Conservation (phyloP, 1,140 invertebrate genomes). For the Orussus abietinus region DNA sequence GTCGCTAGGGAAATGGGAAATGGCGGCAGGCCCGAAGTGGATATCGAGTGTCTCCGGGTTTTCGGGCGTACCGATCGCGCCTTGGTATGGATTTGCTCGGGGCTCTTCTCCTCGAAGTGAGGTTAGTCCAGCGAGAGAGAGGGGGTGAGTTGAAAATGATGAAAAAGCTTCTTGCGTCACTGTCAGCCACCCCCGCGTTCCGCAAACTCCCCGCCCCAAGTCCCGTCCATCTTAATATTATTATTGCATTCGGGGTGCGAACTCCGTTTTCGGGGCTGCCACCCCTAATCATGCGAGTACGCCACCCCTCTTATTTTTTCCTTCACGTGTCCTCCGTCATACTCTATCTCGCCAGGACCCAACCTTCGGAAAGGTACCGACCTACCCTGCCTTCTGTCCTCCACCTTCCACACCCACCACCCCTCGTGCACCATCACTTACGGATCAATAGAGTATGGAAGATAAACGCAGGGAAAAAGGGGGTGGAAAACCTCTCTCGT, state of each 20-base stretch:
- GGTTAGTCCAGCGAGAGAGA: constrained; percentile 25
- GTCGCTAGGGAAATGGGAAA: neutral
- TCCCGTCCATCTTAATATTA: constrained; percentile 48
- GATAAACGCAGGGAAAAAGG: too few relatives aligned
- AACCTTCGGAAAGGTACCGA: too few relatives aligned
- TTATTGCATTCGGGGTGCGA: constrained; percentile 44
- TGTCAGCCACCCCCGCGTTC: constrained; percentile 28
- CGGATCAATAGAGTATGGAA: constrained; percentile 46
- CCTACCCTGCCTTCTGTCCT: too few relatives aligned
- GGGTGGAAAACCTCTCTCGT: too few relatives aligned
- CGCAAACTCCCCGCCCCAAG: constrained; percentile 30
- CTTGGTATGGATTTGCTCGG: constrained; percentile 30
- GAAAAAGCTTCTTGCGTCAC: constrained; percentile 33
- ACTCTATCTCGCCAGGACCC: constrained; percentile 1
- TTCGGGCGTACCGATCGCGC: too few relatives aligned
- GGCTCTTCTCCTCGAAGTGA: constrained; percentile 22
- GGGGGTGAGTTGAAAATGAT: constrained; percentile 26
- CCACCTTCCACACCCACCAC: constrained; percentile 20
- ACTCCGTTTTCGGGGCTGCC: constrained; percentile 32
- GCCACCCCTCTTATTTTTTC: constrained; percentile 10
- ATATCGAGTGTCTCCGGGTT: too few relatives aligned
- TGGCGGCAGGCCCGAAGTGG: too few relatives aligned
- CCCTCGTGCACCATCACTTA: constrained; percentile 37
- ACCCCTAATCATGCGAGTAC: constrained; percentile 39
- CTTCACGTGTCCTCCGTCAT: neutral